A percentile compares a stretch with the other conserved stretches of the same genome.
phyloP scores from a whole-genome alignment of 1,140 invertebrate genomes.

The Philotrypesis tridentata region DNA sequence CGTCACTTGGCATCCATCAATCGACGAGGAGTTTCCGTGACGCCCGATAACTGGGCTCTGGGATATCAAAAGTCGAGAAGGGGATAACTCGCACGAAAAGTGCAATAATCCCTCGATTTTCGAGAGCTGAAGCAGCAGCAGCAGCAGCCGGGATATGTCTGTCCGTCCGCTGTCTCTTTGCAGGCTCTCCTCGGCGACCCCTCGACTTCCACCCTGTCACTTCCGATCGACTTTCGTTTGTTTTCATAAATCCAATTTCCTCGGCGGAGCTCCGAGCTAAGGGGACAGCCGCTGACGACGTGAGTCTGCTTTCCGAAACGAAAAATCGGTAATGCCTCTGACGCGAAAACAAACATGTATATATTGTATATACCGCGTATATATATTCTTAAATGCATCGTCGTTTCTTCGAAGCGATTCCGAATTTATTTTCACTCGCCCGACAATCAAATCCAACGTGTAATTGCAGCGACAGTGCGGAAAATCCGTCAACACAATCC shows the following conservation, averaged over 20 bases:
- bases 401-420: neutral
- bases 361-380: neutral
- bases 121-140: no score
- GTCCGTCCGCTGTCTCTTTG: constrained; percentile 9
- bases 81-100: constrained; percentile 26
- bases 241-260: constrained; percentile 52
- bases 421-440: neutral
- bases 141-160: neutral
- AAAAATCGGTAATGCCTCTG: constrained; percentile 38
- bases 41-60: neutral
- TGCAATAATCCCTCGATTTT: constrained; percentile 44
- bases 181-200: neutral
- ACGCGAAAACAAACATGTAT: constrained; percentile 40
- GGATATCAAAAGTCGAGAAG: neutral
- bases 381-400: no score
- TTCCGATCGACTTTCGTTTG: constrained; percentile 49
- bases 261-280: neutral
- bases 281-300: neutral
- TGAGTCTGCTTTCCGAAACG: neutral
- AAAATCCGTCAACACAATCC: neutral
- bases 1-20: constrained; percentile 35
- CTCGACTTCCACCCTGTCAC: constrained; percentile 34
- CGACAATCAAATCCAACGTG: neutral
- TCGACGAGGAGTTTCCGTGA: constrained; percentile 6
- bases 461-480: neutral